A percentile compares a stretch with the other conserved stretches of the same genome.
Evolutionary conservation across 37 sponge, comb jelly and placozoan genomes (phyloP).

Genomic region (Diacarnus erythraeanus): DNA sequence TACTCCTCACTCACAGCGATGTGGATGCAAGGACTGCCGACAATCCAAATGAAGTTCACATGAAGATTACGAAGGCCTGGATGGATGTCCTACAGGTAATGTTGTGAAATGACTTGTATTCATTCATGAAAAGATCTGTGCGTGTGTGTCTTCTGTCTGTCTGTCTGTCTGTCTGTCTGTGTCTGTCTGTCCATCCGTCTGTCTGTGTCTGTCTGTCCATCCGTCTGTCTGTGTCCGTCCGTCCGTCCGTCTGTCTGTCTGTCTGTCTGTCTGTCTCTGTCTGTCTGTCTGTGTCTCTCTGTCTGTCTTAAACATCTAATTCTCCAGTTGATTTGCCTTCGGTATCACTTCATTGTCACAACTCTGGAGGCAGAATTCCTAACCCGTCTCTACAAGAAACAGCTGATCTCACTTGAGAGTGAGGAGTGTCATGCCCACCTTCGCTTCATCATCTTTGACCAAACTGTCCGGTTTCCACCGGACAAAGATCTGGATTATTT

Average conservation of each 20-base stretch:
- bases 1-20: conserved; percentile 12
- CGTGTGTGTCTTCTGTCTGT: neutral
- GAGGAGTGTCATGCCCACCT: conserved; percentile 67
- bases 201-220: too few species aligned
- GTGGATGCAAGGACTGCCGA: neutral
- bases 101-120: too few species aligned
- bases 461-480: conserved; percentile 17
- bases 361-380: conserved; percentile 37
- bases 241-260: too few species aligned
- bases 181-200: too few species aligned
- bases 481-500: conserved; percentile 41
- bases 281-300: neutral
- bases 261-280: neutral
- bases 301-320: too few species aligned
- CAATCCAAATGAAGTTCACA: conserved; percentile 1
- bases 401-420: conserved; percentile 26
- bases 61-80: conserved; percentile 17
- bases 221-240: too few species aligned
- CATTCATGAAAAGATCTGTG: neutral
- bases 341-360: conserved; percentile 48
- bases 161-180: neutral
- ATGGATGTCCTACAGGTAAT: conserved; percentile 43
- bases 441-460: conserved; percentile 55
- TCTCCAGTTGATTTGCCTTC: conserved; percentile 34
- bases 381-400: conserved; percentile 35